A percentile compares a stretch with the other conserved stretches of the same genome.
Evolutionary conservation across 2,797 vertebrate species (phyloP).

Genomic region (Neosalanx taihuensis): DNA sequence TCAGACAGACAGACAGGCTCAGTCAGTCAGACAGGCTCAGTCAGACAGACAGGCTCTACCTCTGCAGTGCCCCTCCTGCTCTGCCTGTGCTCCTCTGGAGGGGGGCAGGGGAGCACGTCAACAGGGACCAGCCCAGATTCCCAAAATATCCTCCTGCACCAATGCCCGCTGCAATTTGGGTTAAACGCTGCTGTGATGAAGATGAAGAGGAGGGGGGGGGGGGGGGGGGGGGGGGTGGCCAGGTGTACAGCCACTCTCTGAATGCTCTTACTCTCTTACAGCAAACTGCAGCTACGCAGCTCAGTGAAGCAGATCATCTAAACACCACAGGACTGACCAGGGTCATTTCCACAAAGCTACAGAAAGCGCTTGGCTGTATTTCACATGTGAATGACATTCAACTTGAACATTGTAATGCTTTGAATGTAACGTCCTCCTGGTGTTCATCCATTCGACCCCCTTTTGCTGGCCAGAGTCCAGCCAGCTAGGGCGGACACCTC

Average conservation of each 20-base stretch:
- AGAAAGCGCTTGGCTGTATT: background rate
- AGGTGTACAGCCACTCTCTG: conserved; percentile 8
- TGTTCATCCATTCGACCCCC: background rate
- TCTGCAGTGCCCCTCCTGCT: background rate
- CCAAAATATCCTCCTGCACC: conserved; percentile 59
- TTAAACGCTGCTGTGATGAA: conserved; percentile 37
- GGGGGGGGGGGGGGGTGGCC: conserved; percentile 35
- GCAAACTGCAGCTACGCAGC: too few relatives aligned
- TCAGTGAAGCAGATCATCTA: too few relatives aligned
- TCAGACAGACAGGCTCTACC: background rate
- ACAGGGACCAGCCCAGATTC: conserved; percentile 55
- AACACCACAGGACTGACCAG: background rate
- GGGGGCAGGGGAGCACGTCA: conserved; percentile 34
- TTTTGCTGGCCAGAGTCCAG: background rate
- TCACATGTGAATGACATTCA: background rate
- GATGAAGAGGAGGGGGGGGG: background rate
- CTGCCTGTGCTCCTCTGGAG: background rate
- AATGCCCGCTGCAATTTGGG: conserved; percentile 56
- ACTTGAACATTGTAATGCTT: background rate
- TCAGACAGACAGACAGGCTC: too few relatives aligned
- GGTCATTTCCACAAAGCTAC: background rate
- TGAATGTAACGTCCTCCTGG: background rate
- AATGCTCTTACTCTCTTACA: background rate
- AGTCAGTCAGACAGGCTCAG: too few relatives aligned
- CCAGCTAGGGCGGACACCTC: background rate